A percentile compares a stretch with the other conserved stretches of the same genome.
These are phyloP conservation scores for Myoxocephalus aenaeus DNA, from an alignment of 2,797 vertebrate species.

Conservation along the genomic window DNA sequence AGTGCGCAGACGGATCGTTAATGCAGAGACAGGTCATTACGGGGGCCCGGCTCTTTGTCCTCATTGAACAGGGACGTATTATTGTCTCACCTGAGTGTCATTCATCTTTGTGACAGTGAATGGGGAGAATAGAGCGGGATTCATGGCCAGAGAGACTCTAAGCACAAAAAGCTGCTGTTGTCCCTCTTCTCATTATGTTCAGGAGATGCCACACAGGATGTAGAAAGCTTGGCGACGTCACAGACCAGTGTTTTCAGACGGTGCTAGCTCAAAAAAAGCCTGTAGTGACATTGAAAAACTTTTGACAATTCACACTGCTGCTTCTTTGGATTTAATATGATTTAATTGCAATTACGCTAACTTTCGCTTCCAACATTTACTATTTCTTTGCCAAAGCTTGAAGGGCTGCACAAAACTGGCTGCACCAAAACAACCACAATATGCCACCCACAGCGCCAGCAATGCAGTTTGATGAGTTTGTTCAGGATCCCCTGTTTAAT, in stretches of 20 bases:
- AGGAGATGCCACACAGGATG: background rate
- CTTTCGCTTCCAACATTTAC: background rate
- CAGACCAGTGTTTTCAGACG: background rate
- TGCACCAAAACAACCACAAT: background rate
- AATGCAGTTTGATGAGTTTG: background rate
- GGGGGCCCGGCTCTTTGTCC: slow-evolving; percentile 69
- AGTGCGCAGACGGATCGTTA: slow-evolving; percentile 69
- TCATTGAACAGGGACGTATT: slow-evolving; percentile 62
- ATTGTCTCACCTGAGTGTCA: slow-evolving; percentile 69
- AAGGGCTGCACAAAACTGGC: background rate
- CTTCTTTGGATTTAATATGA: background rate
- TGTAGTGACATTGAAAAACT: background rate
- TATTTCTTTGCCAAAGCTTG: background rate
- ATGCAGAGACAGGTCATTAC: slow-evolving; percentile 68
- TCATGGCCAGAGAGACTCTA: slow-evolving; percentile 24
- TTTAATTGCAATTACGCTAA: background rate
- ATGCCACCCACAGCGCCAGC: background rate
- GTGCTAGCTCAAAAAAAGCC: background rate
- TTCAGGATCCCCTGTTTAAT: background rate
- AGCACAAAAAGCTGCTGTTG: slow-evolving; percentile 10
- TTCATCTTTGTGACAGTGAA: slow-evolving; percentile 58
- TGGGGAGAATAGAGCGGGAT: slow-evolving; percentile 23
- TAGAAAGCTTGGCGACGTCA: background rate
- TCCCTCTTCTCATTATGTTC: slow-evolving; percentile 12
- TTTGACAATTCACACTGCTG: background rate